A percentile compares a stretch with the other conserved stretches of the same genome.
These are phyloP conservation scores for Turritopsis rubra DNA, from an alignment of 30 jellyfish, hydroid and myxozoan species.

Conservation along the genomic window DNA sequence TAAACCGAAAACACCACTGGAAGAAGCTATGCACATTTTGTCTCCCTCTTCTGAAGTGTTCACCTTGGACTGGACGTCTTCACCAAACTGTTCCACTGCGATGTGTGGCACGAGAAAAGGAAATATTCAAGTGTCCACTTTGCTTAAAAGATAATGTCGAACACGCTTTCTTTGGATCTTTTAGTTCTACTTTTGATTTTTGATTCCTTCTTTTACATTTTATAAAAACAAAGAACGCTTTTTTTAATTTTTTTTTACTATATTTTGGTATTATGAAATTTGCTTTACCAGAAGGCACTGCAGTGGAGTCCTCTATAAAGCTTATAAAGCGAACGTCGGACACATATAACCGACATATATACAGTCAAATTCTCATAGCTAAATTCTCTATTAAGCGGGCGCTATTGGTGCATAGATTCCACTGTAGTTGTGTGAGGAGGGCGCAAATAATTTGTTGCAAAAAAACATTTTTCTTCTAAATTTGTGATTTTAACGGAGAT, in stretches of 20 bases:
- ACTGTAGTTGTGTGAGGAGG: too few relatives aligned
- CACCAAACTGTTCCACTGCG: slow-evolving; percentile 86
- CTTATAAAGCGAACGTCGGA: too few relatives aligned
- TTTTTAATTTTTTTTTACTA: not conserved
- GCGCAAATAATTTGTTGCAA: too few relatives aligned
- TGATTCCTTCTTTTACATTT: not conserved
- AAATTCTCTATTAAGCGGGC: too few relatives aligned
- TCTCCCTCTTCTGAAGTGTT: slow-evolving; percentile 54
- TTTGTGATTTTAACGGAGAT: too few relatives aligned
- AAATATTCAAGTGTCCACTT: slow-evolving; percentile 59
- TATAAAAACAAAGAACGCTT: not conserved
- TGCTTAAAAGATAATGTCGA: slow-evolving; percentile 39
- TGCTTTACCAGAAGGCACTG: not conserved
- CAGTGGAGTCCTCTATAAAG: too few relatives aligned
- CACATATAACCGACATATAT: too few relatives aligned
- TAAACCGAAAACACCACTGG: slow-evolving; percentile 38
- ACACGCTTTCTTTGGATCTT: not conserved
- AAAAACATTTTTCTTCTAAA: too few relatives aligned
- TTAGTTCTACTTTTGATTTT: not conserved
- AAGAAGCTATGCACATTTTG: slow-evolving; percentile 58
- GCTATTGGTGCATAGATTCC: too few relatives aligned
- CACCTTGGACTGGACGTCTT: slow-evolving; percentile 90
- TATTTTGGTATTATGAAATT: not conserved
- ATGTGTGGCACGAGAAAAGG: slow-evolving; percentile 80
- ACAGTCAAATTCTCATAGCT: too few relatives aligned